Base-by-base conservation (phyloP, 2,797 vertebrate genomes). In the Ficedula albicollis region DNA sequence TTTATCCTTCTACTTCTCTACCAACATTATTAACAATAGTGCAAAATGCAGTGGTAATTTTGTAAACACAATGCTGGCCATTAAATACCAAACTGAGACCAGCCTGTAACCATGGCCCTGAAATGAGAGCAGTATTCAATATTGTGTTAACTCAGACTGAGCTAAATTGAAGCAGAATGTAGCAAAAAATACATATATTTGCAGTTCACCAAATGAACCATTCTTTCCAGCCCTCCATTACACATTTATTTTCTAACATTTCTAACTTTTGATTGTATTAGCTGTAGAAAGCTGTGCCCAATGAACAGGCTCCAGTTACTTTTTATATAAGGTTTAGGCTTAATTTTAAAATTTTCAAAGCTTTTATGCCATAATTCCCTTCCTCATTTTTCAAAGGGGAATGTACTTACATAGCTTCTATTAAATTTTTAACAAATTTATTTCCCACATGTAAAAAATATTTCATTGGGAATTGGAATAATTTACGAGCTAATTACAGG, bases 401-500 rank as follows among this genome's bases (percentile, higher is more conserved):
- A 80, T 32, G 26, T 64, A 81, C 64, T 91, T 88, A 74, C 43
- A 87, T 93, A 96, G 44, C 54, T 95, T 95, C 87, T 78, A 94
- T 90, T 96, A 94, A 63, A 82, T 67, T 96, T 92, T 94, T 90
- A 94, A 97, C 96, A 95, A 83, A 87, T 94, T 84, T 95, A 13
- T 95, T 95, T 95, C 86, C 67, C 74, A 79, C 52, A 76, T n/a
- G 34, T 84, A 92, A 77, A 93, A 85, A 94, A 59, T 34, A 67
- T 93, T 96, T 92, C 32, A 52, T 38, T 95, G 89, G 52, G 70
- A 95, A 97, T 91, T 91, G 62, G 88, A 96, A 95, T 90, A 39
- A 78, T 95, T 87, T 91, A 96, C 59, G 7, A 96, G 83, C 82
- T 97, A 97, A 98, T 98, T 97, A 95, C 46, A 75, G 90, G 93